Base-by-base conservation (phyloP, 2,888 invertebrate genomes). In the Lysandra bellargus region DNA sequence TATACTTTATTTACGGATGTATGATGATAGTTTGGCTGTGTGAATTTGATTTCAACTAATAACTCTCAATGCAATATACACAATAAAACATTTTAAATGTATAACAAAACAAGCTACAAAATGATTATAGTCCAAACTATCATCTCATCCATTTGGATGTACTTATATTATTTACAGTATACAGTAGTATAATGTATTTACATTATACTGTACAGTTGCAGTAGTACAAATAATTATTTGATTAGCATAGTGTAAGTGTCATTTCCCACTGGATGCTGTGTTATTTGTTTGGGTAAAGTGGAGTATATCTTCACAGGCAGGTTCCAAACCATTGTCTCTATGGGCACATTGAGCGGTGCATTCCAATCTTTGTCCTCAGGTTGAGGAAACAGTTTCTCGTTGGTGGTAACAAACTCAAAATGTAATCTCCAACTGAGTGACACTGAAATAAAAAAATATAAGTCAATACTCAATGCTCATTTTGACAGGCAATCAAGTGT, bases 251-350 rank as follows among this genome's bases (percentile, higher is more conserved):
- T 92, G 82, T 94, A 95, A 37, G 91, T 91, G 86, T 95, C 94
- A 89, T 89, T 93, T 64, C 91, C 92, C 23, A 91, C 87, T 81
- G 95, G 91, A 84, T 96, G 96, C 85, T 97, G 97, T 75, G 96
- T 96, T 37, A 97, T 97, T 88, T 97, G 97, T 83, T 96, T 95
- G 0, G 99, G 98, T 82, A 98, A 96, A 6, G 99, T 98, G 0
- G 99, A 98, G 91, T 98, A 98, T 80, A 99, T 96, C 87, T 98
- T 98, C 79, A 99, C 97, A 0, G 99, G 99, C 79, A 99, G 95
- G 92, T 99, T 98, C 99, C 99, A 99, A 17, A 99, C 97, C 98
- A 99, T 99, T 0, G 99, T 99, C 92, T 99, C 99, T 80, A 99
- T 99, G 14, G 98, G 97, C 53, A 99, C 95, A 83, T 97, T 96